A percentile compares a stretch with the other conserved stretches of the same genome.
Conservation (phyloP, 2,113 vertebrate genomes). For the Misgurnus mizolepis region DNA sequence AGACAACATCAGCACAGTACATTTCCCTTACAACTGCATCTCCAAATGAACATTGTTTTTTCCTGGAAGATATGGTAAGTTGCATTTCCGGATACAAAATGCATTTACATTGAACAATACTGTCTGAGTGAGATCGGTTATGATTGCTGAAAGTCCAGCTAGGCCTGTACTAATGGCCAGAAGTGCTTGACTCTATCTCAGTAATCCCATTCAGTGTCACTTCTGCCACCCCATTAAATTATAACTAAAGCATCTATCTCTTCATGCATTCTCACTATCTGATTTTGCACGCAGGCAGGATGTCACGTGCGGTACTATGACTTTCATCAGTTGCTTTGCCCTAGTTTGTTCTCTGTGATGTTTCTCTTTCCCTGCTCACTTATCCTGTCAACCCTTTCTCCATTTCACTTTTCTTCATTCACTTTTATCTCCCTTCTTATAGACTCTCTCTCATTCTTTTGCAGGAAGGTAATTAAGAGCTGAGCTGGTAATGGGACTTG, state of each 20-base stretch:
- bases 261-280: not conserved
- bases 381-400: slow-evolving; percentile 2
- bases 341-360: slow-evolving; percentile 37
- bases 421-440: slow-evolving; percentile 46
- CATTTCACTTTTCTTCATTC: slow-evolving; percentile 47
- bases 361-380: slow-evolving; percentile 24
- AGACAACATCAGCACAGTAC: not conserved
- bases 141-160: not conserved
- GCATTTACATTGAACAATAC: not conserved
- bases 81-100: not conserved
- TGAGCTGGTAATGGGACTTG: slow-evolving; percentile 73
- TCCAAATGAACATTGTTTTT: not conserved
- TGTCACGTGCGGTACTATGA: not conserved
- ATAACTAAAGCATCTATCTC: slow-evolving; percentile 4
- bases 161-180: not conserved
- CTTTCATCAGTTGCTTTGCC: slow-evolving; percentile 32
- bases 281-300: not conserved
- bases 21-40: not conserved
- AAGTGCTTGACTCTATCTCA: not conserved
- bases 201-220: not conserved
- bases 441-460: slow-evolving; percentile 40
- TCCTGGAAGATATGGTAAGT: not conserved
- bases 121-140: not conserved
- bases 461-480: slow-evolving; percentile 75
- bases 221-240: not conserved